Base-by-base conservation (phyloP, 2,797 vertebrate species). In the Mus minutoides region DNA sequence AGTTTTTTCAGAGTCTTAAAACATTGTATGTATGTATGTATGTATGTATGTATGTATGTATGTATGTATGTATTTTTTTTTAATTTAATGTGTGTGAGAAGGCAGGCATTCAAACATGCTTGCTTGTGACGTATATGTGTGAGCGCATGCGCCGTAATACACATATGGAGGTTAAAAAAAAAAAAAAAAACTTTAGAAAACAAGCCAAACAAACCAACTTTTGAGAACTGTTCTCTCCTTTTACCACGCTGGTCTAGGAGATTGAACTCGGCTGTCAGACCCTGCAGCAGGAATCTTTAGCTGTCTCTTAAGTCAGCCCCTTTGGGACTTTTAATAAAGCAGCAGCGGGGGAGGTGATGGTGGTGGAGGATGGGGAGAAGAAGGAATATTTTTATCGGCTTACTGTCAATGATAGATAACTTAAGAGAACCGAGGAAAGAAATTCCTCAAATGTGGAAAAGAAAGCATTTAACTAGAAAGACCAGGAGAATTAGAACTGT, bases 401-500 rank as follows among this genome's bases (percentile, higher is more conserved):
- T 67, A 67, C 58, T 49, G 3, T 91, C 34, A 96, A 37, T 54
- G 88, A 58, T 2, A 54, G 34, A 37, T 14, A 75, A n/a, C 19
- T 92, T 71, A 86, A 77, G 69, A 78, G 60, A 67, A 94, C 88
- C 88, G 46, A 24, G 46, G 64, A 22, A 37, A 52, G 31, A 56
- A 2, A 1, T 3, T 31, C 78, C 76, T 69, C 90, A 88, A 88
- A 88, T 58, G 90, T 71, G 34, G n/a, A 76, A 76, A 80, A 71
- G 6, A 64, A n/a, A 89, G 26, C 77, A 19, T 89, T 94, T 58
- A 91, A 73, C 64, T 75, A 94, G 62, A 92, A 90, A 87, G 46
- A 2, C 17, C 10, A 3, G 29, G 89, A 40, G 64, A 56, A 75
- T 93, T 64, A 85, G 73, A 84, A 62, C 40, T 14, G 4, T 56